These are phyloP conservation scores for Ochropleura leucogaster DNA, from an alignment of 2,888 invertebrate species.

Conservation along the genomic window DNA sequence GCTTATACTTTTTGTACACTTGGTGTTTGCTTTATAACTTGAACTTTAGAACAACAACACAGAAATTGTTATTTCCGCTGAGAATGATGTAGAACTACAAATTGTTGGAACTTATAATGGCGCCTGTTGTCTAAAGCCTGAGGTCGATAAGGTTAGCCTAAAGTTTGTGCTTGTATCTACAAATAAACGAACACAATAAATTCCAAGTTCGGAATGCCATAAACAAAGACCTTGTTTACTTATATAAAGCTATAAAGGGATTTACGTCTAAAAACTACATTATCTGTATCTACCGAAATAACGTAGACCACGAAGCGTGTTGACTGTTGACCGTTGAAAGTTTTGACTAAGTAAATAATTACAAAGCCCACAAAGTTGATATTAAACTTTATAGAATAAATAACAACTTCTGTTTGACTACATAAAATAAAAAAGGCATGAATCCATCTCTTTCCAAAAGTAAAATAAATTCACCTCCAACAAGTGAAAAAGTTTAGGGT, in stretches of 20 bases:
- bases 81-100: constrained; percentile 18
- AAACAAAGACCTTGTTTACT: constrained; percentile 48
- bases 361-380: neutral
- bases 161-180: constrained; percentile 48
- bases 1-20: neutral
- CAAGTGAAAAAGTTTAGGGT: constrained; percentile 32
- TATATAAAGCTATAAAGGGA: constrained; percentile 41
- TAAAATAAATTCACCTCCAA: constrained; percentile 4
- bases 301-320: constrained; percentile 12
- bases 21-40: neutral
- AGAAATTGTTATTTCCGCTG: constrained; percentile 16
- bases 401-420: neutral
- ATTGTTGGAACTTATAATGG: constrained; percentile 23
- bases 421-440: constrained; percentile 20
- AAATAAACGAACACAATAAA: constrained; percentile 60
- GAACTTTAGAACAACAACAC: constrained; percentile 19
- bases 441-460: neutral
- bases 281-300: constrained; percentile 32
- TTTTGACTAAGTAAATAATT: constrained; percentile 22
- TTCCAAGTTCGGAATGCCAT: constrained; percentile 50
- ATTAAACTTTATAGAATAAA: neutral
- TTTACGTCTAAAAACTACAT: constrained; percentile 44
- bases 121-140: constrained; percentile 28
- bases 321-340: constrained; percentile 6
- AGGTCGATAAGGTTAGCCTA: constrained; percentile 52